These are phyloP conservation scores for Catotricha subobsoleta DNA, from an alignment of 2,888 invertebrate genomes.

Conservation along the genomic window DNA sequence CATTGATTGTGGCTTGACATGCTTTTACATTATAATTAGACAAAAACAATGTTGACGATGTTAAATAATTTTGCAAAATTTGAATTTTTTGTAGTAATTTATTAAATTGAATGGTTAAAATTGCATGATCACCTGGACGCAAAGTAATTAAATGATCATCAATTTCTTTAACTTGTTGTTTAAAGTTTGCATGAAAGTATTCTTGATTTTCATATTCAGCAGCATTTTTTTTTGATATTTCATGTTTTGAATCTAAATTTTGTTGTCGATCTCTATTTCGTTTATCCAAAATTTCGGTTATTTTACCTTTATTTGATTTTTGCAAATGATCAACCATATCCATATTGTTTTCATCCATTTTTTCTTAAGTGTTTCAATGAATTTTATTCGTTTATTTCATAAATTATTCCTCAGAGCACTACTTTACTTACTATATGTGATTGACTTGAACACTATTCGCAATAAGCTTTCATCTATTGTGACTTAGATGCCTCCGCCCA, in stretches of 20 bases:
- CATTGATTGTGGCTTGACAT: conserved; percentile 54
- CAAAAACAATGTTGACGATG: conserved; percentile 61
- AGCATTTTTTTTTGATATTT: conserved; percentile 22
- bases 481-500: conserved; percentile 12
- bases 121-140: conserved; percentile 31
- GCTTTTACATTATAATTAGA: conserved; percentile 65
- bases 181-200: conserved; percentile 51
- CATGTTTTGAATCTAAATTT: conserved; percentile 23
- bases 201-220: conserved; percentile 32
- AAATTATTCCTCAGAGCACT: no score
- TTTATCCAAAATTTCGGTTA: conserved; percentile 25
- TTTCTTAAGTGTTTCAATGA: neutral
- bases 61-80: conserved; percentile 57
- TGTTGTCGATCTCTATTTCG: conserved; percentile 28
- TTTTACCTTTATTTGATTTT: neutral
- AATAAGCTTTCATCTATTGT: conserved; percentile 20
- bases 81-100: conserved; percentile 43
- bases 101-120: conserved; percentile 28
- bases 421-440: no score
- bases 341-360: neutral
- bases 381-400: neutral
- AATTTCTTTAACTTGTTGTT: conserved; percentile 44
- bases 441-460: conserved; percentile 16
- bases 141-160: conserved; percentile 39
- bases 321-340: neutral